Conservation (phyloP, 2,797 vertebrate genomes). For the Tadarida brasiliensis region DNA sequence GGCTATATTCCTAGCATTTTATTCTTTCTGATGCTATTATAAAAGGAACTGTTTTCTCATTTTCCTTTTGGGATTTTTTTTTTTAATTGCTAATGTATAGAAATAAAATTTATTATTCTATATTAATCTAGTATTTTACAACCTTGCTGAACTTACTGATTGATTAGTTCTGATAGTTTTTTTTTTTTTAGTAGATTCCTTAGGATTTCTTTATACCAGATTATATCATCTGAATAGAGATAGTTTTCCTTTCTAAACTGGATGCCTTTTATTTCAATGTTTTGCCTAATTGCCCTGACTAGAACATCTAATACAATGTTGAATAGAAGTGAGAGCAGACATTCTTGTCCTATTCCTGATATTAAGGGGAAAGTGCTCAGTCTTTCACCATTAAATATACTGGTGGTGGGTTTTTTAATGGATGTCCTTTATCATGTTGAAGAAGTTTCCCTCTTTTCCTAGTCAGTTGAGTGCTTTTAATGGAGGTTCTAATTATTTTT, state of each 20-base stretch:
- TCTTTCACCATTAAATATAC: not conserved
- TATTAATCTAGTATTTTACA: not conserved
- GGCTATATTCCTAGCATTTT: not conserved
- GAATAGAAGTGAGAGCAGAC: not conserved
- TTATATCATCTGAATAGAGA: not conserved
- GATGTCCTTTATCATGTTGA: not conserved
- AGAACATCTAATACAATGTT: not conserved
- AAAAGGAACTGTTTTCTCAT: slow-evolving; percentile 1
- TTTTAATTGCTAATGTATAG: slow-evolving; percentile 3
- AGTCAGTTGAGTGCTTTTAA: not conserved
- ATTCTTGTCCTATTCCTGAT: not conserved
- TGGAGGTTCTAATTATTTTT: not conserved
- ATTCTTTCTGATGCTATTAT: not conserved
- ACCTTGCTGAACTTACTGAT: not conserved
- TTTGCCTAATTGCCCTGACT: not conserved
- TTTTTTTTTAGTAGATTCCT: not conserved
- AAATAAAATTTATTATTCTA: not conserved
- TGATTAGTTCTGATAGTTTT: not conserved
- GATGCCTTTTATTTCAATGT: not conserved
- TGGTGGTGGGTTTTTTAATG: not conserved
- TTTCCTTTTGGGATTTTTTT: not conserved
- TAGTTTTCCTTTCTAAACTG: slow-evolving; percentile 23
- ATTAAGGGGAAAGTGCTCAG: not conserved
- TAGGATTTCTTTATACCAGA: not conserved
- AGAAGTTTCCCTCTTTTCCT: not conserved